These are phyloP conservation scores for Panurus biarmicus DNA, from an alignment of 2,113 vertebrate genomes.

Conservation along the genomic window DNA sequence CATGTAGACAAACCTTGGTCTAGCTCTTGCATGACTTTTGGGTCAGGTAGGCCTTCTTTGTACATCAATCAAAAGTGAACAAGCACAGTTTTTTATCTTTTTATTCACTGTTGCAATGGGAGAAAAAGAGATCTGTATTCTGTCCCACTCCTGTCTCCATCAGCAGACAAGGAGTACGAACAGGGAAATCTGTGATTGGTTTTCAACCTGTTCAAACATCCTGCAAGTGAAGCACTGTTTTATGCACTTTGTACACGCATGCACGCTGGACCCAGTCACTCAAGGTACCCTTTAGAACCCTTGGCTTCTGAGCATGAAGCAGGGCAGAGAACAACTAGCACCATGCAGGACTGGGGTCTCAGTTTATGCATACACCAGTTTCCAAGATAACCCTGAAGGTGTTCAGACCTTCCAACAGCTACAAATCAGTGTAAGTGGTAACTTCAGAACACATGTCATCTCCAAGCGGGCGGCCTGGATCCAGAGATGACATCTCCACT, in stretches of 20 bases:
- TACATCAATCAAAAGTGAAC: background rate
- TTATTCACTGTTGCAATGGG: background rate
- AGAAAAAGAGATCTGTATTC: background rate
- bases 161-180: background rate
- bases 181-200: background rate
- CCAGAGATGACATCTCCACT: slow-evolving; percentile 84
- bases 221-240: background rate
- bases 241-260: background rate
- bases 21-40: background rate
- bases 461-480: slow-evolving; percentile 65
- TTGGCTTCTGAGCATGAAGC: background rate
- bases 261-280: background rate
- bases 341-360: background rate
- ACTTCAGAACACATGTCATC: slow-evolving; percentile 81
- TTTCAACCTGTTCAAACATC: background rate
- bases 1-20: background rate
- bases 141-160: background rate
- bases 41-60: background rate
- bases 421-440: slow-evolving; percentile 75
- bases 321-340: background rate
- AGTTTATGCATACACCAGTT: background rate
- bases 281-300: background rate
- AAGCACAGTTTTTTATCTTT: background rate
- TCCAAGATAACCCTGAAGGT: background rate
- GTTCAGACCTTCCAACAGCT: background rate